Conservation (phyloP, 1,140 invertebrate species). For the Aphidius ervi region DNA sequence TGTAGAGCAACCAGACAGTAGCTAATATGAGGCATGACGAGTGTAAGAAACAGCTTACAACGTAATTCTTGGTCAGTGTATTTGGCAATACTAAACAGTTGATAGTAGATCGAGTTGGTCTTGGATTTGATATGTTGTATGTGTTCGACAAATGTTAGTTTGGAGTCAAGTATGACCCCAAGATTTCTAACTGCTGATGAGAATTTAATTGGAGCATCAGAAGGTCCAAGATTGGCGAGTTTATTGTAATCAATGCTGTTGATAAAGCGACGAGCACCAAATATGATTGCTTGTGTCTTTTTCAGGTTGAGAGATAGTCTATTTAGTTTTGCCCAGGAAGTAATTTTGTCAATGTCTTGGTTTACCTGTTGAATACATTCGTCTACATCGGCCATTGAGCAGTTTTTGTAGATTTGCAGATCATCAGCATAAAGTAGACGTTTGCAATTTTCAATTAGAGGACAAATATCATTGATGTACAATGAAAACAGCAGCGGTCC, state of each 20-base stretch:
- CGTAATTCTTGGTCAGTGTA: no score
- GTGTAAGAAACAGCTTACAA: no score
- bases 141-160: no score
- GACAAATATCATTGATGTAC: not conserved
- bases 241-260: not conserved
- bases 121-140: no score
- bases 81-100: no score
- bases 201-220: no score
- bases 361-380: not conserved
- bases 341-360: not conserved
- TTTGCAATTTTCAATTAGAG: not conserved
- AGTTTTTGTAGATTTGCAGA: constrained; percentile 1
- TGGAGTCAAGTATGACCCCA: no score
- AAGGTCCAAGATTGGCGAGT: no score
- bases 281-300: not conserved
- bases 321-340: not conserved
- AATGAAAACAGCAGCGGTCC: constrained; percentile 3
- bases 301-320: not conserved
- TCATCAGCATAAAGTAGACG: constrained; percentile 5
- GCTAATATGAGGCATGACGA: no score
- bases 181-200: no score
- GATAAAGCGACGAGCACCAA: not conserved
- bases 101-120: no score
- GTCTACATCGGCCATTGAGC: not conserved
- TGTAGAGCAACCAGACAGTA: no score